These are phyloP conservation scores for Dipodomys spectabilis DNA, from an alignment of 2,113 vertebrate species.

Conservation along the genomic window DNA sequence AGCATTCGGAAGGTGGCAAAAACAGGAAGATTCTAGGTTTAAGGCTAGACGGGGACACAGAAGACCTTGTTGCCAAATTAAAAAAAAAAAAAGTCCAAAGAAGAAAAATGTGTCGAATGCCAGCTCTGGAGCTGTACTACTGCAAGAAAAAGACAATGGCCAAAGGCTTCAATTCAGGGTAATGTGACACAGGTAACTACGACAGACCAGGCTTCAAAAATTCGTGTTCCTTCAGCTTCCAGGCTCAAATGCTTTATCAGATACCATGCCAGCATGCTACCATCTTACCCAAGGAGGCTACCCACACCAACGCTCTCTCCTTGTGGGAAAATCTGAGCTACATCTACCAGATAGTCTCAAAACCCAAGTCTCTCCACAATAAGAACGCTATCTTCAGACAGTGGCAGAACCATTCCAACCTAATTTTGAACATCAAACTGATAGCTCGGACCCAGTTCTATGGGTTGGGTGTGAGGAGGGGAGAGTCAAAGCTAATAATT, in stretches of 20 bases:
- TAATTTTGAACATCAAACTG: not conserved
- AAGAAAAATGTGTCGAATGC: not conserved
- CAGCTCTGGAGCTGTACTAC: not conserved
- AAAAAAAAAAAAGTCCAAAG: no score
- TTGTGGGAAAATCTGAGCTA: not conserved
- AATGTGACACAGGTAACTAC: not conserved
- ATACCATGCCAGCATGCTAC: not conserved
- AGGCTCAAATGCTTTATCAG: not conserved
- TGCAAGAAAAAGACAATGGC: not conserved
- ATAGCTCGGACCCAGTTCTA: not conserved
- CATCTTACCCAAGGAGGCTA: not conserved
- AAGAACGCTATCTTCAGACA: not conserved
- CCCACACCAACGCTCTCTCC: not conserved
- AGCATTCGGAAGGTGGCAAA: not conserved
- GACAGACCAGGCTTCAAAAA: not conserved
- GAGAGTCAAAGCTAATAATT: not conserved
- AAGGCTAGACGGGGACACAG: not conserved
- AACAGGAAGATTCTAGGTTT: not conserved
- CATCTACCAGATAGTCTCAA: not conserved
- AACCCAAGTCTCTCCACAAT: not conserved
- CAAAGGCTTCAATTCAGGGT: not conserved
- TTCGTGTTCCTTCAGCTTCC: not conserved
- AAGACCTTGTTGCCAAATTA: not conserved
- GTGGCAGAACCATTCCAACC: slow-evolving; percentile 63
- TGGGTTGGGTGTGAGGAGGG: no score